Evolutionary conservation across 2,797 vertebrate genomes (phyloP).

Genomic region (Chrysocyon brachyurus): DNA sequence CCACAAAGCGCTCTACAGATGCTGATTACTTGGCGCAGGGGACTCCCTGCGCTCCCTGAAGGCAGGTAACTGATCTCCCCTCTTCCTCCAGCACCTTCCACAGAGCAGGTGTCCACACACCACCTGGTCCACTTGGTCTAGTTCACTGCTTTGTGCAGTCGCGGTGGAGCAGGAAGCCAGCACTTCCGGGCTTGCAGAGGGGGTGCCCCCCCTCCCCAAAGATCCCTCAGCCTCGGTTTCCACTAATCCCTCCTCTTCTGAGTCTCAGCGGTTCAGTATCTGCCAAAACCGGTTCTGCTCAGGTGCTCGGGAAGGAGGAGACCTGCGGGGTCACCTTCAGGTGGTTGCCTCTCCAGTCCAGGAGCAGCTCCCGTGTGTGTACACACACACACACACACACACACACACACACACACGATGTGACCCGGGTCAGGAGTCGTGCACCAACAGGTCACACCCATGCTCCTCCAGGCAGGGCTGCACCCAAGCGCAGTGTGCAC

Average conservation of each 20-base stretch:
- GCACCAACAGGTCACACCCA: neutral
- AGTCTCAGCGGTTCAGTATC: neutral
- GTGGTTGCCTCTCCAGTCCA: neutral
- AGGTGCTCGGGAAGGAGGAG: neutral
- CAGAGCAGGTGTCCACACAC: neutral
- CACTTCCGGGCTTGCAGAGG: neutral
- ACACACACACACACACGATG: neutral
- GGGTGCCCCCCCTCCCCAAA: neutral
- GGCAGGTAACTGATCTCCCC: neutral
- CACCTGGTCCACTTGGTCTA: rapidly evolving
- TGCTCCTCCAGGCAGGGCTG: neutral
- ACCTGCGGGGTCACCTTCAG: neutral
- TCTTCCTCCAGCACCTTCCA: neutral
- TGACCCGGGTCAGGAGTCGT: neutral
- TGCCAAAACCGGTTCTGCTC: neutral
- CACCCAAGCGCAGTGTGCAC: neutral
- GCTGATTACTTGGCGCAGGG: neutral
- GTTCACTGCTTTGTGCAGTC: neutral
- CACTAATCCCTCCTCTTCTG: neutral
- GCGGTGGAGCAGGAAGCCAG: neutral
- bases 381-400: too few species aligned
- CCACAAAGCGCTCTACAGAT: neutral
- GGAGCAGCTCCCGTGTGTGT: neutral
- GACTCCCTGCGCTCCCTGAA: neutral
- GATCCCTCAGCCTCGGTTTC: neutral